Percentiles rank a stretch among this genome's conserved stretches.
Conservation (phyloP, 2,888 invertebrate genomes). For the Venusia cambrica region DNA sequence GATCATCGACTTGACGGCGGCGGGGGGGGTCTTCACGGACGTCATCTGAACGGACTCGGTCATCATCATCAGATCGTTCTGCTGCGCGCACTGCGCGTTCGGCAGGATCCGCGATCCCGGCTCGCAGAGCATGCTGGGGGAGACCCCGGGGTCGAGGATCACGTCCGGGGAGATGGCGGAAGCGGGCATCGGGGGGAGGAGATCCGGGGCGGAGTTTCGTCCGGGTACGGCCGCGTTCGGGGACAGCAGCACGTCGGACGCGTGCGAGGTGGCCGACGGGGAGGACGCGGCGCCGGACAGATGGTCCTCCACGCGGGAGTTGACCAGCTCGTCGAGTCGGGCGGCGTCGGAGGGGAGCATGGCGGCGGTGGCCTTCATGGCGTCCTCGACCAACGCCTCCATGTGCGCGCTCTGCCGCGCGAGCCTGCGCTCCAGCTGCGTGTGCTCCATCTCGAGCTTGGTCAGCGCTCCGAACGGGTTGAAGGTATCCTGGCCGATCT, state of each 20-base stretch:
- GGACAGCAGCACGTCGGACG: conserved; percentile 60
- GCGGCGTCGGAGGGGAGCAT: conserved; percentile 67
- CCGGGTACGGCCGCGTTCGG: conserved; percentile 55
- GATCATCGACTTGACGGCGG: conserved; percentile 87
- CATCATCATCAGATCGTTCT: conserved; percentile 64
- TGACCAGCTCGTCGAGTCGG: conserved; percentile 82
- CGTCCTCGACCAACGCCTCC: conserved; percentile 73
- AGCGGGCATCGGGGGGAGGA: conserved; percentile 47
- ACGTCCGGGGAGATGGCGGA: conserved; percentile 78
- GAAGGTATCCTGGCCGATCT: conserved; percentile 50
- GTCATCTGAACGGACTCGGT: conserved; percentile 58
- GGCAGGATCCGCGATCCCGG: conserved; percentile 43
- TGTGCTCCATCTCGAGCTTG: conserved; percentile 60
- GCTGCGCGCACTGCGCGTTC: conserved; percentile 33
- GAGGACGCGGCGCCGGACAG: conserved; percentile 55
- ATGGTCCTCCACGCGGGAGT: conserved; percentile 64
- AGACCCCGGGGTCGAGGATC: conserved; percentile 81
- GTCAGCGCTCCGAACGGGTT: conserved; percentile 64
- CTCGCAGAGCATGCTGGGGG: conserved; percentile 80
- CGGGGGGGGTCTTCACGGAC: conserved; percentile 78
- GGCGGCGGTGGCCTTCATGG: conserved; percentile 69
- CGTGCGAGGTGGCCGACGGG: conserved; percentile 56
- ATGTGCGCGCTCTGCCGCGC: conserved; percentile 70
- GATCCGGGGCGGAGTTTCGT: conserved; percentile 53
- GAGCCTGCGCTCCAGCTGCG: conserved; percentile 58